phyloP scores from a whole-genome alignment of 2,113 vertebrate species.

The Puffinus mauretanicus region DNA sequence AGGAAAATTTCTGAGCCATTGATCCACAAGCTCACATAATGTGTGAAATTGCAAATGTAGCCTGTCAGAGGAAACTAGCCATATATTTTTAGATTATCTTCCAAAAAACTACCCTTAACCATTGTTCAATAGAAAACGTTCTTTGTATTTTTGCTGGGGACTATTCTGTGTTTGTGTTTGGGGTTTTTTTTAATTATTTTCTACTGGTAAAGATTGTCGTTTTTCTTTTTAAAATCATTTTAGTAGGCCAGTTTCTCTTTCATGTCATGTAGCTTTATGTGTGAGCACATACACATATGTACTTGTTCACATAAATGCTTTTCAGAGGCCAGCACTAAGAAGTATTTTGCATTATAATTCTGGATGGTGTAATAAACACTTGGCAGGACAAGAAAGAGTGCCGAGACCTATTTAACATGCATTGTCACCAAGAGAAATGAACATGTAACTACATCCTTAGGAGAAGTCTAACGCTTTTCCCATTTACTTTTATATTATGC shows the following conservation, averaged over 20 bases:
- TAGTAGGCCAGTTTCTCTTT: not conserved
- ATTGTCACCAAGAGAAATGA: not conserved
- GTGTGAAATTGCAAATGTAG: slow-evolving; percentile 14
- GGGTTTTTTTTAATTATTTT: not conserved
- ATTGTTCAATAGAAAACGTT: not conserved
- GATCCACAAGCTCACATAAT: slow-evolving; percentile 71
- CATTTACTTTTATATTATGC: not conserved
- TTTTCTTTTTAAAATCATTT: not conserved
- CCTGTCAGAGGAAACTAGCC: slow-evolving; percentile 7
- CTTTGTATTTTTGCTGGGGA: not conserved
- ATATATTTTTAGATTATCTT: not conserved
- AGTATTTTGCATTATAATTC: not conserved
- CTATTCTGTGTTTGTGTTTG: not conserved
- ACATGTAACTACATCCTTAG: not conserved
- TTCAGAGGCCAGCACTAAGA: not conserved
- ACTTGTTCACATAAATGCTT: not conserved
- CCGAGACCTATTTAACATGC: not conserved
- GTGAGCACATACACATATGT: not conserved
- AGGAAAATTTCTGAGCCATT: slow-evolving; percentile 83
- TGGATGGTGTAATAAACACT: not conserved
- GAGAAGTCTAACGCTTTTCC: not conserved
- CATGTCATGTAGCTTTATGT: not conserved
- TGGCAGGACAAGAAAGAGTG: not conserved
- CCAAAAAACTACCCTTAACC: not conserved
- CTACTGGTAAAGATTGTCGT: not conserved